phyloP scores from a whole-genome alignment of 2,888 invertebrate genomes.

The Clepsis dumicolana region DNA sequence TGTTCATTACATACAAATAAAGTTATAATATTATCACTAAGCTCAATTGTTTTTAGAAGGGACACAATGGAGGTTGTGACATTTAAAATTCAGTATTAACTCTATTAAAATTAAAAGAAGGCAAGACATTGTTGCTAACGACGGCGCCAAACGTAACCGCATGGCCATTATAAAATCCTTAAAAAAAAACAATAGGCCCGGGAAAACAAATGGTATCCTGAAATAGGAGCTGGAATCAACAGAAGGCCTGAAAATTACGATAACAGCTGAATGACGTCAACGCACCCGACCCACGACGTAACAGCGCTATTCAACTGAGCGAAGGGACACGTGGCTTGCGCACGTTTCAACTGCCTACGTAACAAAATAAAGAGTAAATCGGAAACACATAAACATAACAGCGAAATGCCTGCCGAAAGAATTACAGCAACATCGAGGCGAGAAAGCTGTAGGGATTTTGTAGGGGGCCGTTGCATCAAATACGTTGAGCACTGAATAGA shows the following conservation, averaged over 20 bases:
- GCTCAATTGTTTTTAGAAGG: neutral
- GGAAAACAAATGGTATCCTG: conserved; percentile 33
- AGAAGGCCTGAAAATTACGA: conserved; percentile 42
- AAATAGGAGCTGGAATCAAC: conserved; percentile 28
- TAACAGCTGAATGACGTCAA: conserved; percentile 41
- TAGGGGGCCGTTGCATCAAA: conserved; percentile 16
- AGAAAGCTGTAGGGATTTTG: conserved; percentile 20
- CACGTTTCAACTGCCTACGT: conserved; percentile 37
- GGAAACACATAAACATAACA: conserved; percentile 42
- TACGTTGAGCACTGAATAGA: conserved; percentile 21
- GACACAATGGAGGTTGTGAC: neutral
- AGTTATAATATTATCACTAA: neutral
- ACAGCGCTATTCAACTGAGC: conserved; percentile 33
- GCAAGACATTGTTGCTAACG: neutral
- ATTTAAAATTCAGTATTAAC: neutral
- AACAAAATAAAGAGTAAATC: conserved; percentile 42
- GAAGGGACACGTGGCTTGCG: conserved; percentile 28
- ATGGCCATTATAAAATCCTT: conserved; percentile 20
- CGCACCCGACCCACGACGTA: conserved; percentile 34
- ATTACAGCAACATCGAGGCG: conserved; percentile 29
- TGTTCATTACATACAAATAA: too few relatives aligned
- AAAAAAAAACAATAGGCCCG: conserved; percentile 21
- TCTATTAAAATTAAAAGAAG: neutral
- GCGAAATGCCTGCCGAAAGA: conserved; percentile 26
- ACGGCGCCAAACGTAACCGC: neutral